Conservation (phyloP, 92 coral and sea anemone genomes). For the Palythoa grandis region DNA sequence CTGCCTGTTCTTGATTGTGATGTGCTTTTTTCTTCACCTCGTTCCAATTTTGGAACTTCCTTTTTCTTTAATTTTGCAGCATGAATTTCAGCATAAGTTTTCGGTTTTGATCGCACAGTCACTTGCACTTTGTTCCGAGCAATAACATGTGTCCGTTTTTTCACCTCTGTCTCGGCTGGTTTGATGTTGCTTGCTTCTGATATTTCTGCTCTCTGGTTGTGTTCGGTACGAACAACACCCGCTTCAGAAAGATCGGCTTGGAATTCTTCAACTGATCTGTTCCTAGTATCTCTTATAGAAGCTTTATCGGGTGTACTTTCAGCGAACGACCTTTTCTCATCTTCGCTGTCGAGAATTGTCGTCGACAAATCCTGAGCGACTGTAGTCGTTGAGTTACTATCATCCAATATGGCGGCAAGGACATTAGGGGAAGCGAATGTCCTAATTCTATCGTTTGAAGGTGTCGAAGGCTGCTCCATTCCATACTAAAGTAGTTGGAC, state of each 20-base stretch:
- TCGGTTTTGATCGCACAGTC: slow-evolving; percentile 20
- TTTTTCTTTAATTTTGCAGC: slow-evolving; percentile 29
- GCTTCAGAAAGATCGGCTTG: neutral
- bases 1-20: neutral
- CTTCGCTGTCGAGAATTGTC: neutral
- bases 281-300: neutral
- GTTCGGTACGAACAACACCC: neutral
- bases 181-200: neutral
- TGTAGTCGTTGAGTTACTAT: neutral
- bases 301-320: neutral
- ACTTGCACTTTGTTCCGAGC: slow-evolving; percentile 22
- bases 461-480: too few relatives aligned
- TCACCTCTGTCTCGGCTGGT: neutral
- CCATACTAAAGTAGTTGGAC: too few relatives aligned
- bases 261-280: neutral
- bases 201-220: neutral
- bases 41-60: neutral
- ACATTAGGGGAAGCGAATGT: too few relatives aligned
- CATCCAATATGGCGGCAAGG: too few relatives aligned
- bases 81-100: slow-evolving; percentile 40
- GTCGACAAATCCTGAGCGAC: slow-evolving; percentile 7
- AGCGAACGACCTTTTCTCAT: neutral
- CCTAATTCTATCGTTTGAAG: too few relatives aligned
- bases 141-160: slow-evolving; percentile 3
- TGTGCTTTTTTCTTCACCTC: neutral